Evolutionary conservation across 2,113 vertebrate species (phyloP), one percentile per base, ranked within the genome.

Genomic region (Galeopterus variegatus): DNA sequence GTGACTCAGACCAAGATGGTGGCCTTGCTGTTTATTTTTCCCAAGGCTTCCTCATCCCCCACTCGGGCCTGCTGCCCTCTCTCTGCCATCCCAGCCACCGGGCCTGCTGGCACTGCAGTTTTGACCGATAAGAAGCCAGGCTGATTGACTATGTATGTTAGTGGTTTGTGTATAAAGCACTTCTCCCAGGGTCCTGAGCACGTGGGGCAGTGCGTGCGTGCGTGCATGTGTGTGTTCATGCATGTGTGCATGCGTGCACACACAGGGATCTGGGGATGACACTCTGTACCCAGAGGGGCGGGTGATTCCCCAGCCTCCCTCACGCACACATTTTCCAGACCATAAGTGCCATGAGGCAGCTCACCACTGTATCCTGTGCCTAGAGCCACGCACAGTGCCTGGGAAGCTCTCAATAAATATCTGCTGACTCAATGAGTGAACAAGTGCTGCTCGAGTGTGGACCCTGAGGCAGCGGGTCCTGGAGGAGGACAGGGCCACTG

Each of bases 151-250:
- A 50, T 54, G n/a, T 33, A 5, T 9, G n/a, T 24, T 48, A 6
- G 50, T 67, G 70, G 88, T 48, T 45, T 56, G 3, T 21, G 4
- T 28, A 18, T 8, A 48, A 45, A 85, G 73, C 58, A 14, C 0
- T 69, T 8, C n/a, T 95, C 72, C 58, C 70, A 10, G 58, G 19
- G 83, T 45, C 65, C 79, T 50, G 31, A 62, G 64, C 7, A 2
- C 8, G 6, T 21, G 79, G 41, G 41, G 41, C 41, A 41, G 41
- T 26, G 36, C 21, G 15, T 11, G 28, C 4, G 52, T 26, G n/a
- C 14, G 18, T 33, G 64, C 3, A 11, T 26, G 31, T 1, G 5
- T 2, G 0, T 8, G 13, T 9, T 2, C 3, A 4, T 7, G 13
- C n/a, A 9, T 5, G 28, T 21, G 5, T 3, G 2, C 1, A 33